Conservation (phyloP, 2,113 vertebrate species). For the Scomber scombrus region DNA sequence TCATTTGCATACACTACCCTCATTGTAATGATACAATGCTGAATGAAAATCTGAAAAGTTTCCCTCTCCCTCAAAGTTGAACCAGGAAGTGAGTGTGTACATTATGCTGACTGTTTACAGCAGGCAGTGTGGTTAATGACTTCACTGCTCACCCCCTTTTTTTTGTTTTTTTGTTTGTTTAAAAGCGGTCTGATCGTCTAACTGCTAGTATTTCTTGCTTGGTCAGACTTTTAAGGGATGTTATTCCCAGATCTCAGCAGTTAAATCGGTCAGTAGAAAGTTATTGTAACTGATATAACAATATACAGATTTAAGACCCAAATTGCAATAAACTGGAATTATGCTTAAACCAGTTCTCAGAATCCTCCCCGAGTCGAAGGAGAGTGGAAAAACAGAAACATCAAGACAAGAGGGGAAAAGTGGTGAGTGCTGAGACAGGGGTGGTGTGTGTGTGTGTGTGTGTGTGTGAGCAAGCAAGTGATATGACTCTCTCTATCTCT, state of each 20-base stretch:
- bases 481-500: background rate
- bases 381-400: background rate
- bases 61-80: background rate
- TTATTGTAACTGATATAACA: background rate
- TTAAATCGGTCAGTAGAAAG: background rate
- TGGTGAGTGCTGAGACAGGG: background rate
- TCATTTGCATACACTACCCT: too few species aligned
- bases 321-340: background rate
- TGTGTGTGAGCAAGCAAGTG: background rate
- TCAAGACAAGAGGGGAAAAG: background rate
- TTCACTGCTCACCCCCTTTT: background rate
- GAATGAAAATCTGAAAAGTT: too few species aligned
- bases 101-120: constrained; percentile 1
- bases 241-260: background rate
- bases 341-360: background rate
- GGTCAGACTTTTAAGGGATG: background rate
- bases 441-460: background rate
- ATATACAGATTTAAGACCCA: background rate
- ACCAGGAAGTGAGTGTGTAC: constrained; percentile 12
- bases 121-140: background rate
- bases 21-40: too few species aligned
- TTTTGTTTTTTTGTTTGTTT: background rate
- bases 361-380: background rate
- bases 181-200: background rate
- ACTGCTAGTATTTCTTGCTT: background rate